Percentiles rank a stretch among this genome's conserved stretches.
Conservation (phyloP, 2,797 vertebrate genomes). For the Rachycentron canadum region DNA sequence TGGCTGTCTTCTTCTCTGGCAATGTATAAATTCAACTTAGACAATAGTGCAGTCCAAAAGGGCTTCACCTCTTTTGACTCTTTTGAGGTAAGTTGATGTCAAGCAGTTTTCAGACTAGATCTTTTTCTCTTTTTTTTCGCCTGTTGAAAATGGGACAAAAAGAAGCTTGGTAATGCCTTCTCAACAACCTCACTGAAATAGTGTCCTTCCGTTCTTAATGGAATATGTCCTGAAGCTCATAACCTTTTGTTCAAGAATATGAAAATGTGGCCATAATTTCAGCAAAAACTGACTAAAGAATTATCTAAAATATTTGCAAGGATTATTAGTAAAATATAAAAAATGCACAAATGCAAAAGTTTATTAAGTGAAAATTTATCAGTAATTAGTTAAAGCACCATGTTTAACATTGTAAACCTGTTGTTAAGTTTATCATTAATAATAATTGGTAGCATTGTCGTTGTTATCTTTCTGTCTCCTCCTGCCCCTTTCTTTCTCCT, state of each 20-base stretch:
- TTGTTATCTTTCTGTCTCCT: too few species aligned
- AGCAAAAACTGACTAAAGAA: background rate
- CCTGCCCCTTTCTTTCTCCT: too few species aligned
- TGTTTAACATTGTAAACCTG: background rate
- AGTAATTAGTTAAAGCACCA: background rate
- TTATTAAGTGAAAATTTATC: background rate
- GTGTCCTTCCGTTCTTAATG: background rate
- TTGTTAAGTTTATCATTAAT: background rate
- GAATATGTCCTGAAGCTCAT: background rate
- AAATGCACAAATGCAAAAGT: background rate
- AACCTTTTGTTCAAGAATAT: background rate
- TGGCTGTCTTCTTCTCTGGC: background rate
- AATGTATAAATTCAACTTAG: background rate
- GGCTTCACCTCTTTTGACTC: background rate
- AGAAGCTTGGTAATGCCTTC: background rate
- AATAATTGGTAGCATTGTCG: too few species aligned
- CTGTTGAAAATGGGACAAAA: background rate
- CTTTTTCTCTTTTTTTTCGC: background rate
- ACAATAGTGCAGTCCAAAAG: background rate
- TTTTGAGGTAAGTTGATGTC: background rate
- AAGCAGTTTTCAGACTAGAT: background rate
- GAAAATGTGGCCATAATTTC: background rate
- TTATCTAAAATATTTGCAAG: background rate
- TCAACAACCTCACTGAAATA: background rate
- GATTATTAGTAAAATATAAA: background rate